Evolutionary conservation across 2,888 invertebrate species (phyloP), one percentile per base, ranked within the genome.

Genomic region (Drosophila mulleri): DNA sequence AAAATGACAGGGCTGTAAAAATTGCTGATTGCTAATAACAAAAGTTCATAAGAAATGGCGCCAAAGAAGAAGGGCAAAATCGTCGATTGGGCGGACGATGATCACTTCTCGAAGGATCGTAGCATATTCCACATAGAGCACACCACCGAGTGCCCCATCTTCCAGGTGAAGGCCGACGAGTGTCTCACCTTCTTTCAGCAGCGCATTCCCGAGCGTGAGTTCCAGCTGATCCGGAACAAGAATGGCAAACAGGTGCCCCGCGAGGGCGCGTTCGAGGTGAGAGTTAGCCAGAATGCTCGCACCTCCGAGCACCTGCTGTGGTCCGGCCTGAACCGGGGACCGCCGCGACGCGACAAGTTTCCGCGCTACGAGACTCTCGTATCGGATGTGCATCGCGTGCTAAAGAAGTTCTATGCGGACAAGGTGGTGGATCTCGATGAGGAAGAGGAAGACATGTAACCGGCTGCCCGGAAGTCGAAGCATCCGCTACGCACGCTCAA

Each of bases 321-420:
- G 91, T 84, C 84, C 18, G 92, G 92, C 5, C 18, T 92, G 11
- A 78, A 78, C 1, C 78, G 71, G 20, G 92, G 92, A 4, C 92
- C 92, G 3, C 92, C 92, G 3, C 78, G 92, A 2, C 83, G 90
- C 5, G 92, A 92, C 59, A 92, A 92, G 75, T 92, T 92, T 71
- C 92, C 92, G 1, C 20, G 35, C 3, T 92, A 72, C 53, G 87
- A 87, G 9, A 9, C 53, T 0, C 62, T 92, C 0, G 57, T 92
- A 14, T 88, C 91, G 7, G 88, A 91, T 41, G 82, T 92, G 14
- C 75, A 81, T 9, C 78, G 67, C 20, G 47, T 92, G 0, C 67
- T 92, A 12, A 92, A 85, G 72, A 92, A 92, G 65, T 91, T 91
- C 76, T 92, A 92, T 64, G 77, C 91, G 12, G 91, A 91, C 47